Base-by-base conservation (phyloP, 2,797 vertebrate species). In the Sebastiscus albofasciatus region DNA sequence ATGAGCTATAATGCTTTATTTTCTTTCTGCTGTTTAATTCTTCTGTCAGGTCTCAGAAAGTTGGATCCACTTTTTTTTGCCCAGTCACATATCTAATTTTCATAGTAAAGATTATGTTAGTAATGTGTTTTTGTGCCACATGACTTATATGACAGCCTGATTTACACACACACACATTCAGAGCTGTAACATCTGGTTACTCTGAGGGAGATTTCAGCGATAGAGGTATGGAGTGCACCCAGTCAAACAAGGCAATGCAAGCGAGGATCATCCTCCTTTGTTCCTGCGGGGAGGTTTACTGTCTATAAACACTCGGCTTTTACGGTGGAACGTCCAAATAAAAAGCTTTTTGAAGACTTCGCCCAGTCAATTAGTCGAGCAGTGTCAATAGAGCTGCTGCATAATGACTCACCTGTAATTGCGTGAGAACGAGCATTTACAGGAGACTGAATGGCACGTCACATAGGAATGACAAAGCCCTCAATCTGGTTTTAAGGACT, bases 311-410 rank as follows among this genome's bases (percentile, higher is more conserved):
- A 91, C 85, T 90, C 8, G 16, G 75, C 87, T 94, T 95, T 95
- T 94, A 95, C 67, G 83, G 87, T 58, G 79, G 90, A 91, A 88
- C 77, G 72, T 94, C 90, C 86, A 90, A 94, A 94, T 94, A 94
- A 95, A 94, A 94, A 93, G 87, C 91, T 93, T 94, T 95, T 92
- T 94, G 93, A 94, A 95, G 93, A 93, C 87, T 88, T 93, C 89
- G 69, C 80, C 85, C 79, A 67, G 88, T 94, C 91, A 95, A 94
- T 95, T 95, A 94, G 94, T 84, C 22, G 67, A 71, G 77, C 82
- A 83, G 90, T 92, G 94, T 94, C 93, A 95, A 94, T 90, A 92
- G 90, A 89, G 77, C 88, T 39, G 68, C 86, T 78, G 85, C 87
- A 89, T 93, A 93, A 93, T 94, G 93, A 94, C 91, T 93, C 91